Percentiles rank a stretch among this genome's conserved stretches.
Conservation (phyloP, 2,888 invertebrate species). For the Drosophila crucigera region DNA sequence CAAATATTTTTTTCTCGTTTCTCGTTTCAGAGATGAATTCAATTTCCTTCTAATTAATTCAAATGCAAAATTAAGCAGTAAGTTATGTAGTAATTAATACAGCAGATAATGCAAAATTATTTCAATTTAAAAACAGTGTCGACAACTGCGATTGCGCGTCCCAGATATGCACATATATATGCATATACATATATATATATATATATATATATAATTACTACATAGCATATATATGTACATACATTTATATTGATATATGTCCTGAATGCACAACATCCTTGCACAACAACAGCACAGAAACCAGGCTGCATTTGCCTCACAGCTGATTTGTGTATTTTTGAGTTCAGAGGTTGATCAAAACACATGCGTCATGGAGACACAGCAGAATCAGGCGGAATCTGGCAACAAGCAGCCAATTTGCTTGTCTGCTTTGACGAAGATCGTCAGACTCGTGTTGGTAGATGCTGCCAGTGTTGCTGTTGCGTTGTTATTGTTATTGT, state of each 20-base stretch:
- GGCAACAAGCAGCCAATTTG: not conserved
- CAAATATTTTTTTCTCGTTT: not conserved
- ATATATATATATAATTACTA: not conserved
- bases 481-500: constrained; percentile 8
- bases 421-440: not conserved
- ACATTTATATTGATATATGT: not conserved
- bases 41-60: not conserved
- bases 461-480: constrained; percentile 1
- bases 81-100: not conserved
- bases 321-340: not conserved
- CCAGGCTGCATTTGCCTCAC: not conserved
- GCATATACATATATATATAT: not conserved
- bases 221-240: not conserved
- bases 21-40: not conserved
- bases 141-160: constrained; percentile 1
- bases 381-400: not conserved
- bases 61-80: not conserved
- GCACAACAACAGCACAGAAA: not conserved
- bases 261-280: not conserved
- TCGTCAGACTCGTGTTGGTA: not conserved
- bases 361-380: not conserved
- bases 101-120: not conserved
- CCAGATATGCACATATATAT: not conserved
- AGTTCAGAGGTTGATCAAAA: not conserved
- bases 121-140: not conserved